These are phyloP conservation scores for Chrysomallon squamiferum DNA, from an alignment of 1,140 invertebrate genomes.

Conservation along the genomic window DNA sequence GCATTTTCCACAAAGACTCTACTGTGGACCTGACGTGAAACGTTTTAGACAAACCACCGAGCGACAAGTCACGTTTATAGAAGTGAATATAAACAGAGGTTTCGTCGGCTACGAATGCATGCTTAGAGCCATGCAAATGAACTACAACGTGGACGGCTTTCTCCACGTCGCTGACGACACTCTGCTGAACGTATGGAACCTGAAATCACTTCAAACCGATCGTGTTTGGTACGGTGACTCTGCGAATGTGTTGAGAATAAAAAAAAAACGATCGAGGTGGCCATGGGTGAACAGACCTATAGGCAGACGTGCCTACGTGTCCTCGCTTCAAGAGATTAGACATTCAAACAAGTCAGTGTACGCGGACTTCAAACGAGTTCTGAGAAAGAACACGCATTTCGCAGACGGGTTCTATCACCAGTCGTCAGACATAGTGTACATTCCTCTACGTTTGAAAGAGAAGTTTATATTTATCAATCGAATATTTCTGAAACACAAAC, in stretches of 20 bases:
- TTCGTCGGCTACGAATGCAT: not conserved
- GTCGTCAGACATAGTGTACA: not conserved
- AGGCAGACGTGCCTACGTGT: not conserved
- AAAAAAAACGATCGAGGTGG: not conserved
- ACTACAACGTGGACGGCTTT: slow-evolving; percentile 6
- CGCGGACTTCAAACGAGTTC: not conserved
- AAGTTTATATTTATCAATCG: not conserved
- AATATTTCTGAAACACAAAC: not conserved
- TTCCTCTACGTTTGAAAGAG: not conserved
- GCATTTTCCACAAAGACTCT: slow-evolving; percentile 7
- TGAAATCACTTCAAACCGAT: not conserved
- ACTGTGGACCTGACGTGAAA: slow-evolving; percentile 5
- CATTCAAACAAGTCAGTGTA: not conserved
- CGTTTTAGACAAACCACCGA: not conserved
- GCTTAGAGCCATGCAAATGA: slow-evolving; percentile 8
- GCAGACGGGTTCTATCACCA: not conserved
- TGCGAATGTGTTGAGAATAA: not conserved
- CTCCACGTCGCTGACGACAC: slow-evolving; percentile 2
- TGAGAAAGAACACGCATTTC: not conserved
- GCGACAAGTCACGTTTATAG: slow-evolving; percentile 2
- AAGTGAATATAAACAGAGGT: not conserved
- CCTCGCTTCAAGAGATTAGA: not conserved
- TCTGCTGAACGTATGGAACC: slow-evolving; percentile 12
- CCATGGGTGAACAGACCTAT: not conserved
- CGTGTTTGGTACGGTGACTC: not conserved